Percentiles rank a stretch among this genome's conserved stretches.
phyloP scores from a whole-genome alignment of 37 sponge, comb jelly and placozoan genomes.

The Geodia barretti region DNA sequence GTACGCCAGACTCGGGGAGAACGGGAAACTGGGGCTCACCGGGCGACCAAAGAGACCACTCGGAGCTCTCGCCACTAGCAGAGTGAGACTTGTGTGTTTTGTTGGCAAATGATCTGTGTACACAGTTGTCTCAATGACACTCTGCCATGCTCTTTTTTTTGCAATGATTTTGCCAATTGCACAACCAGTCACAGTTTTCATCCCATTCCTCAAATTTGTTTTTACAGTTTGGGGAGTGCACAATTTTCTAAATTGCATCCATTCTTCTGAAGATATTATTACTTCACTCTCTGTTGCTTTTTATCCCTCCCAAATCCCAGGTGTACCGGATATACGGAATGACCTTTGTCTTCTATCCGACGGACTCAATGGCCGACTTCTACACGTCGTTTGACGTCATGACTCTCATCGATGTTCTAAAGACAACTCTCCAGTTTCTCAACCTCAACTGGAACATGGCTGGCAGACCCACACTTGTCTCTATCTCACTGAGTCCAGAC shows the following conservation, averaged over 20 bases:
- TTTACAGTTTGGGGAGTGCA: too few relatives aligned
- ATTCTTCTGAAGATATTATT: too few relatives aligned
- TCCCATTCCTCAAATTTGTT: too few relatives aligned
- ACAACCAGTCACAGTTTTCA: too few relatives aligned
- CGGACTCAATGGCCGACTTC: conserved; percentile 80
- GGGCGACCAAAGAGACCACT: conserved; percentile 87
- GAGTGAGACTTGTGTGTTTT: conserved; percentile 14
- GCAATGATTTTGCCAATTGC: too few relatives aligned
- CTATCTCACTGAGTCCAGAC: conserved; percentile 58
- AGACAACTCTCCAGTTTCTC: conserved; percentile 59
- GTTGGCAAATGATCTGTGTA: too few relatives aligned
- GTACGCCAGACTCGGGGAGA: conserved; percentile 68
- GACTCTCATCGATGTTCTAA: conserved; percentile 69
- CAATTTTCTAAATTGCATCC: too few relatives aligned
- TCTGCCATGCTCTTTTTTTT: too few relatives aligned
- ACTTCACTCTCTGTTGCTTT: too few relatives aligned
- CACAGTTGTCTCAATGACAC: too few relatives aligned
- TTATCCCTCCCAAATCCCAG: too few relatives aligned
- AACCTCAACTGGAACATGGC: conserved; percentile 81
- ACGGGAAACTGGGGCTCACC: conserved; percentile 73
- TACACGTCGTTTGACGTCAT: conserved; percentile 87
- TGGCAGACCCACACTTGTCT: conserved; percentile 72
- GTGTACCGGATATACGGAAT: conserved; percentile 78
- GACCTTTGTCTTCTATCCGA: conserved; percentile 76
- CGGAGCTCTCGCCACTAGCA: conserved; percentile 86